These are phyloP conservation scores for Nyleta sp. DNA, from an alignment of 2,888 invertebrate genomes.

Conservation along the genomic window DNA sequence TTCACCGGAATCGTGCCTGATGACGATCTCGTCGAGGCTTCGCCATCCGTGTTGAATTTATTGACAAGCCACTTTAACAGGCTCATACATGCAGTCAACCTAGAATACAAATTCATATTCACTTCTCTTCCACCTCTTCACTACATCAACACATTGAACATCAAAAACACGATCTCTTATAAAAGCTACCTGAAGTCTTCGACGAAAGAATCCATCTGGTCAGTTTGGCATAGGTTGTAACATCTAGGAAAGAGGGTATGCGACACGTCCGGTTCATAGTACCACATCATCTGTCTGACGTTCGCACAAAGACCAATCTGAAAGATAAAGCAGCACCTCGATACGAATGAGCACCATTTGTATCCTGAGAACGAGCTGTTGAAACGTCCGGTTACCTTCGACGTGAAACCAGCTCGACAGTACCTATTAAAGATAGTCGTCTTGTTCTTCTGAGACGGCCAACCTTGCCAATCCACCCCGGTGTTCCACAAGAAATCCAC, in stretches of 20 bases:
- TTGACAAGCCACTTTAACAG: slow-evolving; percentile 90
- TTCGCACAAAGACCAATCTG: slow-evolving; percentile 89
- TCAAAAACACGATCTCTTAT: too few relatives aligned
- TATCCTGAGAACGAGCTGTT: too few relatives aligned
- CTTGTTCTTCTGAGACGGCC: slow-evolving; percentile 85
- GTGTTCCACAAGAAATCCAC: slow-evolving; percentile 96
- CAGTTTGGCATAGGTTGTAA: slow-evolving; percentile 91
- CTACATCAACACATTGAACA: too few relatives aligned
- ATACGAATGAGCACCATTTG: too few relatives aligned
- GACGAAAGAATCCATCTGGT: slow-evolving; percentile 91
- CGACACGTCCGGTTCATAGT: slow-evolving; percentile 91
- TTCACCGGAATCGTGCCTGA: slow-evolving; percentile 89
- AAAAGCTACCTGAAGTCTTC: slow-evolving; percentile 89
- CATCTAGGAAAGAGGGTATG: slow-evolving; percentile 93
- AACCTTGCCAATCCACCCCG: slow-evolving; percentile 91
- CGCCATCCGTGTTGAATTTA: slow-evolving; percentile 84
- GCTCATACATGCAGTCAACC: slow-evolving; percentile 92
- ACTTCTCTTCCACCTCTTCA: too few relatives aligned
- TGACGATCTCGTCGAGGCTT: slow-evolving; percentile 84
- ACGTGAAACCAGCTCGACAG: slow-evolving; percentile 94
- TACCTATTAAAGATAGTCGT: slow-evolving; percentile 91
- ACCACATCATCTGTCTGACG: slow-evolving; percentile 93
- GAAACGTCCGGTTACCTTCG: slow-evolving; percentile 86
- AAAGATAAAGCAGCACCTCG: too few relatives aligned
- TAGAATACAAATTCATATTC: slow-evolving; percentile 49